These are phyloP conservation scores for Onchidella celtica DNA, from an alignment of 2,888 invertebrate genomes.

Conservation along the genomic window DNA sequence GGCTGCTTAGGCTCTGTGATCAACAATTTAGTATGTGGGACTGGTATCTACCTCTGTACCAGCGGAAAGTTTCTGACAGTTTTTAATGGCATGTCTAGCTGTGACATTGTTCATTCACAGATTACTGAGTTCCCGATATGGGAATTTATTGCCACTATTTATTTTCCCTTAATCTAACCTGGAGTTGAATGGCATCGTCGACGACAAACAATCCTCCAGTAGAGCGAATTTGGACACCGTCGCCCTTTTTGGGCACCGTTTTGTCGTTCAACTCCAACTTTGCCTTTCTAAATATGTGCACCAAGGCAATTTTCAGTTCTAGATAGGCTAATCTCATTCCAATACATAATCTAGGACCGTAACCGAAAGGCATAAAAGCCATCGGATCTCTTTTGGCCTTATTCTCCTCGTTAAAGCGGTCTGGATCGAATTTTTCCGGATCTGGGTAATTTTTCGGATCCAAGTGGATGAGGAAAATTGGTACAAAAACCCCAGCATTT, in stretches of 20 bases:
- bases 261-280: slow-evolving; percentile 16
- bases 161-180: slow-evolving; percentile 6
- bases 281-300: slow-evolving; percentile 1
- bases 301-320: slow-evolving; percentile 32
- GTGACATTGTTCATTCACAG: no score
- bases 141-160: no score
- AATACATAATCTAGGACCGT: slow-evolving; percentile 31
- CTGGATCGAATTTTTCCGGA: slow-evolving; percentile 35
- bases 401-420: slow-evolving; percentile 24
- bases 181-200: slow-evolving; percentile 11
- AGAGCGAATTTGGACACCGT: not conserved
- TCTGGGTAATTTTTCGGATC: slow-evolving; percentile 26
- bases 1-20: no score
- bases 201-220: not conserved
- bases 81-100: no score
- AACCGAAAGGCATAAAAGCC: slow-evolving; percentile 34
- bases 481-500: slow-evolving; percentile 17
- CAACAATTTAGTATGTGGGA: no score
- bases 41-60: no score
- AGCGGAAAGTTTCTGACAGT: no score
- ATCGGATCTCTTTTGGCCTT: slow-evolving; percentile 26
- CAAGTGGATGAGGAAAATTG: not conserved
- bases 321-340: slow-evolving; percentile 37
- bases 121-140: no score
- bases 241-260: slow-evolving; percentile 10